Conservation (phyloP, 53 echinoderm and acorn worm species). For the Luidia sarsii region DNA sequence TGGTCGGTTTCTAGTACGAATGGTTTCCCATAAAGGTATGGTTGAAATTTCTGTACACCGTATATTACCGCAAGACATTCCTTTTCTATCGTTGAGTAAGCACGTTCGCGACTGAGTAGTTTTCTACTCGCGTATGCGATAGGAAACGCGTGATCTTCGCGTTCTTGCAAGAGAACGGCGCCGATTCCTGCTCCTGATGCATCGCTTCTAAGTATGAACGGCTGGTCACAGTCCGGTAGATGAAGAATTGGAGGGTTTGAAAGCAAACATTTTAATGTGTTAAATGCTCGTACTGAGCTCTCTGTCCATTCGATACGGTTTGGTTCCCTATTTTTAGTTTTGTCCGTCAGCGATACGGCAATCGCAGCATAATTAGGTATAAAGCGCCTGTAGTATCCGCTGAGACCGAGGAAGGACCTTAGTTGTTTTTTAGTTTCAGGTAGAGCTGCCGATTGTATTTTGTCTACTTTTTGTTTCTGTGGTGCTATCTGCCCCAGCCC, state of each 20-base stretch:
- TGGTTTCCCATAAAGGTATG: conserved; percentile 16
- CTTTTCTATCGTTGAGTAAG: conserved; percentile 35
- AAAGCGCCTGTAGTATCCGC: conserved; percentile 38
- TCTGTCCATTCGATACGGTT: conserved; percentile 19
- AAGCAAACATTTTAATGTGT: conserved; percentile 1
- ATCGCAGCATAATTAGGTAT: conserved; percentile 48
- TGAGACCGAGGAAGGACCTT: conserved; percentile 31
- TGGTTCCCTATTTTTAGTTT: conserved; percentile 22
- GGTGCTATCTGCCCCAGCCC: conserved; percentile 16
- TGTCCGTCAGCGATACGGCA: conserved; percentile 17
- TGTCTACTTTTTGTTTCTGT: conserved; percentile 14
- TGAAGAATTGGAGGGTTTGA: conserved; percentile 30
- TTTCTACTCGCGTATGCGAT: conserved; percentile 45
- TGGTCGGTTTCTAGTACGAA: conserved; percentile 38
- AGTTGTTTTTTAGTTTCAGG: conserved; percentile 38
- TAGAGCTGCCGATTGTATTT: conserved; percentile 14
- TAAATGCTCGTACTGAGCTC: conserved; percentile 8
- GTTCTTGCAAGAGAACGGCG: conserved; percentile 28
- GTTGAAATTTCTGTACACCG: conserved; percentile 22
- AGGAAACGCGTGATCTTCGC: conserved; percentile 33
- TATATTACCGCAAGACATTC: conserved; percentile 39
- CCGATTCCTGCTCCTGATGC: conserved; percentile 33
- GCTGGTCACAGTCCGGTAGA: conserved; percentile 14
- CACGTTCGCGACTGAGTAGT: neutral
- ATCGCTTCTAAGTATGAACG: conserved; percentile 40